Base-by-base conservation (phyloP, 2,113 vertebrate genomes). In the Cyanoderma ruficeps region DNA sequence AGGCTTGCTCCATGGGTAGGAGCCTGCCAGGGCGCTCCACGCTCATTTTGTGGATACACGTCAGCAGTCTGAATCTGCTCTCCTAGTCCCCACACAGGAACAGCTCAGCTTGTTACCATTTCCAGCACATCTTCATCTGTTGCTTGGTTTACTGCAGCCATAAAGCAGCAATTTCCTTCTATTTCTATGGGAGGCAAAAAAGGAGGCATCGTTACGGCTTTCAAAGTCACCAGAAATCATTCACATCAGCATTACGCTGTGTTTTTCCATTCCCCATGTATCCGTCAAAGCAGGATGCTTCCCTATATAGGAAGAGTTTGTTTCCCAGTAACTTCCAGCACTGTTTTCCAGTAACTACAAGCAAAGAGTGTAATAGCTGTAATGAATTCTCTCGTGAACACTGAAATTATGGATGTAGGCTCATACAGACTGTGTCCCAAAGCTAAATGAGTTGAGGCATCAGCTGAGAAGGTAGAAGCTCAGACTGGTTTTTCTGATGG, bases 61-160 rank as follows among this genome's bases (percentile, higher is more conserved):
- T 89, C 70, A 87, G 57, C 74, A 90, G 27, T n/a, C 50, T 76
- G 94, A 79, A 37, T 80, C 70, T 83, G 41, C 46, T 61, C 10
- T 76, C 53, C 42, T 18, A 21, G 42, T 84, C 69, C 57, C 37
- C 59, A 44, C 69, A 75, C 67, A 53, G 67, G 56, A 90, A 69
- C 82, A 92, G 31, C 78, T 94, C 85, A 92, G 64, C 76, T 87
- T 61, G 55, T 96, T 90, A 41, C 75, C 55, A 49, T 92, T 95
- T 95, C 82, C 65, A 94, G 63, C 70, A 88, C 37, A 85, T 90
- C 79, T 83, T 92, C 83, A 68, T 83, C 88, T 72, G 75, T 75
- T 82, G 37, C 82, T 93, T 93, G 87, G 76, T 93, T 91, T 96
- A 85, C 52, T 68, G 61, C 46, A 81, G 87, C 78, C 75, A 78